phyloP scores from a whole-genome alignment of 1,140 invertebrate species.

The Neuroterus valhalla region DNA sequence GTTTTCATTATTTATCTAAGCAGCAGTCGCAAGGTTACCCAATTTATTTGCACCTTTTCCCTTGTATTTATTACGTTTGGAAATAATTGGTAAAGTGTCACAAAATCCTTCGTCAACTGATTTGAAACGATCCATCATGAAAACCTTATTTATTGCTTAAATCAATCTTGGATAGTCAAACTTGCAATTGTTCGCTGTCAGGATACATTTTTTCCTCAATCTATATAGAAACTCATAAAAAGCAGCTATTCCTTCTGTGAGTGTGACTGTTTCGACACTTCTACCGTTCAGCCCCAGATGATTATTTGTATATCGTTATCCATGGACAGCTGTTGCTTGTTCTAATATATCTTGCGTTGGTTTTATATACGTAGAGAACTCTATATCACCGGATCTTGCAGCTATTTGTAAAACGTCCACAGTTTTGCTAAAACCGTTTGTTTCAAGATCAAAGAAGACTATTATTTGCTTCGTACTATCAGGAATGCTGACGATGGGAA shows the following conservation, averaged over 20 bases:
- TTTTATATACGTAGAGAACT: no score
- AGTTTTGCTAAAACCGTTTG: no score
- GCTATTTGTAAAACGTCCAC: no score
- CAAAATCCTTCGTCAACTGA: conserved; percentile 36
- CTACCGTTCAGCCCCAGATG: conserved; percentile 31
- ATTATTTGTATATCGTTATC: conserved; percentile 33
- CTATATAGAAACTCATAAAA: conserved; percentile 33
- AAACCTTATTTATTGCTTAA: no score
- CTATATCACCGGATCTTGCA: no score
- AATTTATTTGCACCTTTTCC: conserved; percentile 39
- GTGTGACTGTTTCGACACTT: conserved; percentile 26
- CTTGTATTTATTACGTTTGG: conserved; percentile 34
- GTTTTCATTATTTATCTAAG: conserved; percentile 33
- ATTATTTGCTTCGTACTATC: no score
- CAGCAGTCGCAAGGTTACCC: conserved; percentile 30
- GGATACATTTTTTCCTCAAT: conserved; percentile 29
- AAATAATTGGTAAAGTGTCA: no score
- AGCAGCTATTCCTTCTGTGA: conserved; percentile 26
- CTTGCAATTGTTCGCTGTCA: no score
- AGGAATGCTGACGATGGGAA: no score
- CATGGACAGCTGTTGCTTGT: conserved; percentile 32
- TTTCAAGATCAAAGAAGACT: no score
- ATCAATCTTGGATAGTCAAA: no score
- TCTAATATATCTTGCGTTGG: conserved; percentile 36
- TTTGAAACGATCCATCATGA: conserved; percentile 32